Evolutionary conservation across 2,797 vertebrate species (phyloP).

Genomic region (Podarcis lilfordi): DNA sequence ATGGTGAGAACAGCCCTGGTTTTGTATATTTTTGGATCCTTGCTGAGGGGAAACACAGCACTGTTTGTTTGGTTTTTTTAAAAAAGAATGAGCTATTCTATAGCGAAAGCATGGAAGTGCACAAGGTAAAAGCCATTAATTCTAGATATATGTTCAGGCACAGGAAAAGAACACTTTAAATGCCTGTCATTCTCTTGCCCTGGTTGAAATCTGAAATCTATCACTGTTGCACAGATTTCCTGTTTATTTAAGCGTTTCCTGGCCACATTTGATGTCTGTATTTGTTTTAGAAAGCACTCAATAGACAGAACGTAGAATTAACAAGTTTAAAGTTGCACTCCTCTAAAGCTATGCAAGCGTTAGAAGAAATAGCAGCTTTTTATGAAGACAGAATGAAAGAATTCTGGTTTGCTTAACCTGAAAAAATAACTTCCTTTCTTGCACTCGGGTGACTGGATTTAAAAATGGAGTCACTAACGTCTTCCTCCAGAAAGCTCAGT

Average conservation of each 20-base stretch:
- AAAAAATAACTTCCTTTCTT: not conserved
- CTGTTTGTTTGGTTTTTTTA: constrained; percentile 42
- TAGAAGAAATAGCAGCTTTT: constrained; percentile 36
- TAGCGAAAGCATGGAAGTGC: constrained; percentile 60
- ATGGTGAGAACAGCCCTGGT: constrained; percentile 6
- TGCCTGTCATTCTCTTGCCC: constrained; percentile 64
- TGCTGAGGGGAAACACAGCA: constrained; percentile 50
- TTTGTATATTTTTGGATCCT: constrained; percentile 50
- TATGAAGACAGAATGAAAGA: not conserved
- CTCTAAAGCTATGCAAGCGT: not conserved
- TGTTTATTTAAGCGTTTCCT: constrained; percentile 79
- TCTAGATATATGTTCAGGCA: constrained; percentile 64
- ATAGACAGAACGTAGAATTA: constrained; percentile 42
- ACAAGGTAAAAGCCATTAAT: constrained; percentile 70
- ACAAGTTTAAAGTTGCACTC: constrained; percentile 32
- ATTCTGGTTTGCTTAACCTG: constrained; percentile 9
- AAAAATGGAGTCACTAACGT: not conserved
- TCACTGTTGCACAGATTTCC: constrained; percentile 77
- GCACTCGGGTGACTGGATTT: not conserved
- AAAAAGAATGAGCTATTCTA: constrained; percentile 56
- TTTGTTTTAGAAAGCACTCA: constrained; percentile 61
- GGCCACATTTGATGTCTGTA: constrained; percentile 67
- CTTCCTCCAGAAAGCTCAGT: not conserved
- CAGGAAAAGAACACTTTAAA: constrained; percentile 70
- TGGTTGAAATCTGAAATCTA: constrained; percentile 74